Evolutionary conservation across 2,113 vertebrate genomes (phyloP), one percentile per base, ranked within the genome.

Genomic region (Tringa solitaria): DNA sequence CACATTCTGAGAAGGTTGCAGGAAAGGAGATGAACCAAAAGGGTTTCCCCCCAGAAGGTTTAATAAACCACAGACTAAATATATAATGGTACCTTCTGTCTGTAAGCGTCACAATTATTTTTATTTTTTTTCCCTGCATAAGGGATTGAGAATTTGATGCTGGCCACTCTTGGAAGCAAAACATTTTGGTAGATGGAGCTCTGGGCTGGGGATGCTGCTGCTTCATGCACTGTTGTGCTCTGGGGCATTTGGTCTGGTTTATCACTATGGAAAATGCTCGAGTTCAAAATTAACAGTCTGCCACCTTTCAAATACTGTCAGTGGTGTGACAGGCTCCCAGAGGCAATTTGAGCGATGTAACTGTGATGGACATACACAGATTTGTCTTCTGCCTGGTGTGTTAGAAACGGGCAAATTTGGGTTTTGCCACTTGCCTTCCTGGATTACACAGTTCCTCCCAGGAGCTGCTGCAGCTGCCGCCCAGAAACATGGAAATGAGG

Each of bases 161-260:
- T 76, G 77, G 32, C n/a, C 6, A 1, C n/a, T 35, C 28, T 10
- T 27, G 15, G 83, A 41, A 48, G 41, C 24, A 33, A 23, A 30
- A 32, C 10, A 2, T 13, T 32, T 19, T 23, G 27, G 16, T 14
- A 28, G 63, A 3, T 8, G 57, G 56, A 56, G 63, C 26, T 43
- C 32, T 6, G 27, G 50, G 43, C 64, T 16, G 46, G 41, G 45
- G 48, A 3, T 59, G 73, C 59, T 53, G 41, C 77, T 50, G 37
- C 35, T 14, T 15, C 46, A 13, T 2, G 7, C 5, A 15, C 41
- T 22, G 46, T 59, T 27, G 11, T 3, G 1, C 21, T 8, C 30
- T 0, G 3, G 70, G 61, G 4, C 6, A 2, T 32, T 35, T 2
- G 19, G 1, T 0, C 50, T 33, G 60, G 15, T 43, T 54, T n/a